A percentile compares a stretch with the other conserved stretches of the same genome.
phyloP scores from a whole-genome alignment of 2,113 vertebrate species.

The Opisthocomus hoazin region DNA sequence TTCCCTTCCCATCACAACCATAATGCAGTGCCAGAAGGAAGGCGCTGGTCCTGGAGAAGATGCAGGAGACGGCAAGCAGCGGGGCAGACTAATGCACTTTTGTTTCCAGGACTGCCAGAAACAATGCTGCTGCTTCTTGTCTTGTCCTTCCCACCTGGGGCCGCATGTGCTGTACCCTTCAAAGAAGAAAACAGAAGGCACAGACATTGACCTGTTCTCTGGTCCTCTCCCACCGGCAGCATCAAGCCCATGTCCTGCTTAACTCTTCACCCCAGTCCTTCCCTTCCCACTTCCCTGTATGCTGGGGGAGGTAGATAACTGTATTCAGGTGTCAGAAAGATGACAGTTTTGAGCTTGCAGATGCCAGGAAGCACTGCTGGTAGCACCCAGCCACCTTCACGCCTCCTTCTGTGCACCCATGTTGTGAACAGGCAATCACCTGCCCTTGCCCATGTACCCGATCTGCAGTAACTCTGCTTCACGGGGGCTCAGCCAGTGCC shows the following conservation, averaged over 20 bases:
- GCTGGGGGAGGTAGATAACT: neutral
- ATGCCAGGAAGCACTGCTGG: neutral
- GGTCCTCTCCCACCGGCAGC: neutral
- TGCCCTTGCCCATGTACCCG: rapidly evolving
- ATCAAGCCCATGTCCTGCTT: neutral
- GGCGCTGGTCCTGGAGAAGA: neutral
- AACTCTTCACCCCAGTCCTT: neutral
- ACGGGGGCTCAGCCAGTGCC: neutral
- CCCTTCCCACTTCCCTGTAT: neutral
- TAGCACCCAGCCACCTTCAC: neutral
- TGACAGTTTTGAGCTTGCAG: neutral
- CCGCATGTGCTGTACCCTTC: neutral
- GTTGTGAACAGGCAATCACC: rapidly evolving
- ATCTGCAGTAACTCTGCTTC: neutral
- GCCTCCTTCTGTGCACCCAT: neutral
- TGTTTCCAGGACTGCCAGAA: neutral
- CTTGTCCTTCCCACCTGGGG: neutral
- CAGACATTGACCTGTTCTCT: neutral
- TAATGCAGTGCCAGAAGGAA: neutral
- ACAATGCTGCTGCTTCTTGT: neutral
- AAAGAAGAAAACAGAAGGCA: neutral
- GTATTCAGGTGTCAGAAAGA: neutral
- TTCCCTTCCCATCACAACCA: neutral
- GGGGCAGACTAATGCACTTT: neutral
- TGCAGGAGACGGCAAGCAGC: neutral